Conservation (phyloP, 2,113 vertebrate genomes). For the Amphilophus citrinellus region DNA sequence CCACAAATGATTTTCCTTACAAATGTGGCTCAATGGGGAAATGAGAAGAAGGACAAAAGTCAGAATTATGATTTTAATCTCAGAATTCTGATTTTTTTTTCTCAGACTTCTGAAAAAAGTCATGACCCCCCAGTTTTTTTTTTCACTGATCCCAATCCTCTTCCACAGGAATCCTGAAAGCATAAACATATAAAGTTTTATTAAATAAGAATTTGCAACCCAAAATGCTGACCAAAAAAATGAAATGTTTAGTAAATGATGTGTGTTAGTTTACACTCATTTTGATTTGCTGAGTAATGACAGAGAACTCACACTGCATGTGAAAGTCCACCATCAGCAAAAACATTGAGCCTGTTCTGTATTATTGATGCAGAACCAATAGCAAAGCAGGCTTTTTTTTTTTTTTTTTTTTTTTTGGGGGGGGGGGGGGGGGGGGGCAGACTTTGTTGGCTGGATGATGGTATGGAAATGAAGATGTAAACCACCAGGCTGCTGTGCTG, state of each 20-base stretch:
- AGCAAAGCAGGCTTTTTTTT: slow-evolving; percentile 25
- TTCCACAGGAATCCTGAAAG: no score
- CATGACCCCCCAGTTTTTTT: background rate
- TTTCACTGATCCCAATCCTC: no score
- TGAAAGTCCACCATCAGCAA: slow-evolving; percentile 63
- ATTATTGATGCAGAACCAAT: slow-evolving; percentile 71
- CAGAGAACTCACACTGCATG: slow-evolving; percentile 27
- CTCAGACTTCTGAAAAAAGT: background rate
- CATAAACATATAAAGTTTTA: background rate
- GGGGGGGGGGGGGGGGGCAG: slow-evolving; percentile 27
- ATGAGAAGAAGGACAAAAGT: no score
- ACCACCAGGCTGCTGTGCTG: slow-evolving; percentile 19
- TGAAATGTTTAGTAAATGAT: background rate
- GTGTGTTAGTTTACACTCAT: background rate
- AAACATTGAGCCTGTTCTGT: slow-evolving; percentile 56
- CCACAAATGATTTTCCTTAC: no score
- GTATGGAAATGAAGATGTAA: slow-evolving; percentile 46
- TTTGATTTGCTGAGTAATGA: slow-evolving; percentile 41
- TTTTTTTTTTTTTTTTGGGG: slow-evolving; percentile 14
- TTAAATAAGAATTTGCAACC: background rate
- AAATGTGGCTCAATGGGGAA: no score
- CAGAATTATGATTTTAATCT: background rate
- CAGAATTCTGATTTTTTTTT: background rate
- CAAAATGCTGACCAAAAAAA: background rate
- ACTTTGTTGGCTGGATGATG: slow-evolving; percentile 3